Percentiles rank a stretch among this genome's conserved stretches.
Evolutionary conservation across 2,113 vertebrate genomes (phyloP).

Genomic region (Morone chrysops): DNA sequence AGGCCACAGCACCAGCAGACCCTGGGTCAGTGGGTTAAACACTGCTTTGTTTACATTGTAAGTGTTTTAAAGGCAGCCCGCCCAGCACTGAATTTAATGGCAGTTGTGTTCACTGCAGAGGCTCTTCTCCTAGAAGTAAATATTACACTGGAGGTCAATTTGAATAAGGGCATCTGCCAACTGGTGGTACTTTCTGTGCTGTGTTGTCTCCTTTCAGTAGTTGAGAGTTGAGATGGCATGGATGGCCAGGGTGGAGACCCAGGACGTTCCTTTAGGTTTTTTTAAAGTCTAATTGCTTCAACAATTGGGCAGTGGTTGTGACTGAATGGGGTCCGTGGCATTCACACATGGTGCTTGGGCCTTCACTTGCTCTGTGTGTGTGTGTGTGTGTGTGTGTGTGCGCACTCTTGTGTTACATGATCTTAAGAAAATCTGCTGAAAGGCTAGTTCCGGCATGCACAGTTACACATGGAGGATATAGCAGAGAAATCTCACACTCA

Average conservation of each 20-base stretch:
- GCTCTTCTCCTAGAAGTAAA: neutral
- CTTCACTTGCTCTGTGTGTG: slow-evolving; percentile 1
- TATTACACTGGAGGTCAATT: neutral
- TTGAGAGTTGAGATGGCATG: neutral
- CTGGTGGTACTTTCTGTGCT: neutral
- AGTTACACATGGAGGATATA: slow-evolving; percentile 74
- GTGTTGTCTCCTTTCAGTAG: neutral
- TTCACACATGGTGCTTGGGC: neutral
- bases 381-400: slow-evolving; percentile 16
- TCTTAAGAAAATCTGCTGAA: slow-evolving; percentile 62
- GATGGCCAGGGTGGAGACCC: neutral
- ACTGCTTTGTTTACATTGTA: slow-evolving; percentile 34
- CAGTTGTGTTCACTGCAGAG: neutral
- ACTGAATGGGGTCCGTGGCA: slow-evolving; percentile 52
- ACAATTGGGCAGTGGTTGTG: slow-evolving; percentile 24
- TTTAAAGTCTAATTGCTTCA: slow-evolving; percentile 4
- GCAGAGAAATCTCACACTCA: slow-evolving; percentile 59
- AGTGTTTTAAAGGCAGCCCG: slow-evolving; percentile 20
- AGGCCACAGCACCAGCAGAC: neutral
- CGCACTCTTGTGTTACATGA: slow-evolving; percentile 33
- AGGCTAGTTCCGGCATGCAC: slow-evolving; percentile 59
- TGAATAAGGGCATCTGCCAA: slow-evolving; percentile 9
- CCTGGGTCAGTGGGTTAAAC: slow-evolving; percentile 49
- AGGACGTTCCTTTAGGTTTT: neutral
- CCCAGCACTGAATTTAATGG: neutral